A percentile compares a stretch with the other conserved stretches of the same genome.
phyloP scores from a whole-genome alignment of 2,888 invertebrate genomes.

The Therioaphis trifolii region DNA sequence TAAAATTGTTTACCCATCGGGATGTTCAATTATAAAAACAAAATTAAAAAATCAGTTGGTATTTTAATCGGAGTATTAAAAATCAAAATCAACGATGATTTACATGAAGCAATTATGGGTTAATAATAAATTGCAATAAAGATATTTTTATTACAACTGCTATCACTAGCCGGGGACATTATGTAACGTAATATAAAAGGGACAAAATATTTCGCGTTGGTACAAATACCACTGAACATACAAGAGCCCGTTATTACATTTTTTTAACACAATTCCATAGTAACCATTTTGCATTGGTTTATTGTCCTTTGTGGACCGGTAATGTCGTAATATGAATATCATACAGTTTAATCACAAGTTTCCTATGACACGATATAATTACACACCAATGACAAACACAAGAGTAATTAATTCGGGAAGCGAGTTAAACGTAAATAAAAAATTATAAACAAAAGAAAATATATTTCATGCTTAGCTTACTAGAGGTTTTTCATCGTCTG shows the following conservation, averaged over 20 bases:
- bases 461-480: too few species aligned
- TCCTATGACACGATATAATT: neutral
- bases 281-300: conserved; percentile 19
- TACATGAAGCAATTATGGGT: neutral
- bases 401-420: too few species aligned
- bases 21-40: neutral
- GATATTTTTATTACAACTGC: neutral
- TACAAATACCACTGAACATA: neutral
- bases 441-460: too few species aligned
- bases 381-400: too few species aligned
- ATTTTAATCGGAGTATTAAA: neutral
- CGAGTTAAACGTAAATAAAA: too few species aligned
- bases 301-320: conserved; percentile 18
- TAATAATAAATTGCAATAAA: neutral
- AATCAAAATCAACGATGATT: neutral
- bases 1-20: neutral
- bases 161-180: neutral
- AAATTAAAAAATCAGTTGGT: neutral
- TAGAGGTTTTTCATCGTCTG: too few species aligned
- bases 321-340: conserved; percentile 22
- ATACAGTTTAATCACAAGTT: conserved; percentile 8
- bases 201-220: neutral
- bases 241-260: conserved; percentile 1
- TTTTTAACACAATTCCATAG: conserved; percentile 34
- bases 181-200: neutral